Percentiles rank a stretch among this genome's conserved stretches.
These are phyloP conservation scores for Cephus rjabovi DNA, from an alignment of 2,888 invertebrate species.

Conservation along the genomic window DNA sequence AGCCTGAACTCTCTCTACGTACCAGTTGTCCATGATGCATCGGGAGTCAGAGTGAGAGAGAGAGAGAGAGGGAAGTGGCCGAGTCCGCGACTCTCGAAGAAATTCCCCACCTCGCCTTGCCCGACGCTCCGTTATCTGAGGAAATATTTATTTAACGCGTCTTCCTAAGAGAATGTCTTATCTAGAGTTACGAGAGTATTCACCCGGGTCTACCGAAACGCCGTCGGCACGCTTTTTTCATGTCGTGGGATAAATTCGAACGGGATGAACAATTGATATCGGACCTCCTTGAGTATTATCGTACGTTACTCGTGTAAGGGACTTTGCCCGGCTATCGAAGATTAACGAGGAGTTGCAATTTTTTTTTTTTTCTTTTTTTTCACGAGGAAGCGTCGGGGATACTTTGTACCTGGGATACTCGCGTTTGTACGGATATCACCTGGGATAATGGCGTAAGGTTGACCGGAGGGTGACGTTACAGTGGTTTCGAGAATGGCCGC, in stretches of 20 bases:
- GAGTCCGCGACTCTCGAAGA: background rate
- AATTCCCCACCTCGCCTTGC: no score
- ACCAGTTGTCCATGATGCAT: background rate
- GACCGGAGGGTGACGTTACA: background rate
- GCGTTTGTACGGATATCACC: background rate
- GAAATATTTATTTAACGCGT: conserved; percentile 4
- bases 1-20: background rate
- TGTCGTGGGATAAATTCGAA: background rate
- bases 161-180: conserved; percentile 3
- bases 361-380: background rate
- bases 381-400: background rate
- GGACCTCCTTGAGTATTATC: background rate
- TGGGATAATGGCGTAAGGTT: background rate
- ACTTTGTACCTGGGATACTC: background rate
- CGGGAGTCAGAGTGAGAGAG: background rate
- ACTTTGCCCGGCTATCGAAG: background rate
- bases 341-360: background rate
- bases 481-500: background rate
- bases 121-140: background rate
- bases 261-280: background rate
- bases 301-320: background rate
- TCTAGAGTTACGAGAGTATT: conserved; percentile 15
- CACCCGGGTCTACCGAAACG: conserved; percentile 12
- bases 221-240: conserved; percentile 4
- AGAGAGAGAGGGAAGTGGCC: background rate